Evolutionary conservation across 92 coral and sea anemone genomes (phyloP), one percentile per base, ranked within the genome.

Genomic region (Porites rus): DNA sequence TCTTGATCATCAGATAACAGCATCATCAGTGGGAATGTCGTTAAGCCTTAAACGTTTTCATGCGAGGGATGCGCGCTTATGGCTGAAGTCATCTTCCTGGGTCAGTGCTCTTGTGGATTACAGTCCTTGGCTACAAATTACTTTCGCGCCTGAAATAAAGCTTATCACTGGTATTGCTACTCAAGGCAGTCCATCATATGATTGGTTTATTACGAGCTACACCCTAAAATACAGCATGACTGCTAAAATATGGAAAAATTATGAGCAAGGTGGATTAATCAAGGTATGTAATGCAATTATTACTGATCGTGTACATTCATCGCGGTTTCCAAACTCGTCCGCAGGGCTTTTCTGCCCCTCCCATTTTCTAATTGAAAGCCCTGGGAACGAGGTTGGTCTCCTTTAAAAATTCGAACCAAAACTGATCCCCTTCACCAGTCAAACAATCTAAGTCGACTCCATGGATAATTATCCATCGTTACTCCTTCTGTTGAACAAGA

Each of bases 1-100:
- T 11, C 72, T 88, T 6, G 58, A 94, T 59, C 70, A 66, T 28
- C 86, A 87, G 59, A 53, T 94, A 53, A 65, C 91, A 21, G 95
- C 95, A 46, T 89, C 97, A 10, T 94, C 97, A 17, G 80, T 69
- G 12, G 97, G 97, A 43, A 66, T 67, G 72, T 94, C 95, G 97
- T 18, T 89, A 16, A 52, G 63, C 67, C 56, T 89, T 65, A 79
- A 80, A 31, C 80, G 75, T 50, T 87, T 78, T 25, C 79, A 72
- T 81, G 88, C 93, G 21, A 79, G 78, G 51, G 75, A 85, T 24
- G 75, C 82, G 11, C 83, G 89, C 16, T 28, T 89, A 12, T 84
- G 76, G 72, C 80, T 59, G 25, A 78, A 79, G 18, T 70, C 89
- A 18, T 62, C 88, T 22, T 92, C 93, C 10, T 94, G 97, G 97